A percentile compares a stretch with the other conserved stretches of the same genome.
Conservation (phyloP, 2,797 vertebrate genomes). For the Thaleichthys pacificus region DNA sequence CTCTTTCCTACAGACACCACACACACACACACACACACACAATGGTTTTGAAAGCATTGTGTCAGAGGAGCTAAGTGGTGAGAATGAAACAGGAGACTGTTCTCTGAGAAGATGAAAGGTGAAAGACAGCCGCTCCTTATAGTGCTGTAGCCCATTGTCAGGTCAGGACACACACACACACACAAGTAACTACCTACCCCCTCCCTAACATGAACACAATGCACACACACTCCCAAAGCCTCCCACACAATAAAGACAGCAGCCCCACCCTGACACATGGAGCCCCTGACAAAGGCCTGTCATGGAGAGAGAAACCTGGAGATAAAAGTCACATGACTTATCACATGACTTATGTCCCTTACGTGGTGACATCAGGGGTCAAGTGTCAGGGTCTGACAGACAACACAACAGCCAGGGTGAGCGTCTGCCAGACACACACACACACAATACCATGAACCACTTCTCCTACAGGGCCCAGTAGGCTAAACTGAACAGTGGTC, state of each 20-base stretch:
- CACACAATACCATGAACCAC: too few relatives aligned
- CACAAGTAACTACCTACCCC: too few relatives aligned
- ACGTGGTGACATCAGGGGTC: too few relatives aligned
- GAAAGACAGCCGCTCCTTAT: constrained; percentile 66
- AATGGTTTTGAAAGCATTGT: constrained; percentile 64
- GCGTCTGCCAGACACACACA: too few relatives aligned
- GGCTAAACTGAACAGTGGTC: constrained; percentile 16
- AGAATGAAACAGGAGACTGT: constrained; percentile 72
- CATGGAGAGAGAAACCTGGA: background rate
- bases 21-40: background rate
- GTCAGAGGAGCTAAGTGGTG: constrained; percentile 61
- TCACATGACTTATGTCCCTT: too few relatives aligned
- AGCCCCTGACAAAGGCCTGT: background rate
- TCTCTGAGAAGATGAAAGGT: constrained; percentile 70
- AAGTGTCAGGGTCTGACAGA: too few relatives aligned
- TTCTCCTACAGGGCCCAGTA: too few relatives aligned
- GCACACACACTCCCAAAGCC: constrained; percentile 45
- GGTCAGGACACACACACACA: constrained; percentile 50
- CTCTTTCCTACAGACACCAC: background rate
- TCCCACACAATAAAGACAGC: constrained; percentile 53
- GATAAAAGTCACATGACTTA: background rate
- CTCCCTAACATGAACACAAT: background rate
- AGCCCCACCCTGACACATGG: background rate
- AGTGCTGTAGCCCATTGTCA: constrained; percentile 63
- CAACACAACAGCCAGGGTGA: too few relatives aligned